Evolutionary conservation across 2,888 invertebrate species (phyloP), one percentile per base, ranked within the genome.

Genomic region (Punctoribates punctum): DNA sequence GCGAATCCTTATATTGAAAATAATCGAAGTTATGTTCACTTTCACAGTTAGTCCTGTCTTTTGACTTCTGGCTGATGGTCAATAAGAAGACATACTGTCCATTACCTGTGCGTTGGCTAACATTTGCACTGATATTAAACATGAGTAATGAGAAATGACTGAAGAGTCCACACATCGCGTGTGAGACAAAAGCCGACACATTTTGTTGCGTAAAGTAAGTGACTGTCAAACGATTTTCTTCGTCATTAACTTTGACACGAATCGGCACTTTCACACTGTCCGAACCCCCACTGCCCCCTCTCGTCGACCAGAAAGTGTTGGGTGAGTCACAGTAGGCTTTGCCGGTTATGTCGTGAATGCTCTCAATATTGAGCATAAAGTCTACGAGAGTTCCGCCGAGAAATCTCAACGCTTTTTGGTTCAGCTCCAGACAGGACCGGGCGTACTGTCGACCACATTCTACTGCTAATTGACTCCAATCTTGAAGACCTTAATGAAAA

Each of bases 341-440:
- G 46, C 72, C 27, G 48, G 93, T 86, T 13, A 93, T 93, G 83
- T 94, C 94, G 82, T 93, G 92, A 11, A 94, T 93, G 77, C 93
- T 93, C 83, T 94, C 94, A 76, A 94, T 85, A 38, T 93, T 93
- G 38, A 91, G 91, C 80, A 94, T 86, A 84, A 94, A 94, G 83
- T 93, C 92, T 81, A 90, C 89, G 81, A 94, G 87, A 85, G 93
- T 90, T 76, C 91, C 91, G 79, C 94, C 94, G 81, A 94, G 88
- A 83, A 93, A 92, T 82, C 89, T 88, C 82, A 93, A 91, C 6
- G 93, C 93, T 79, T 92, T 86, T 82, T 92, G 91, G 86, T 79
- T 90, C 90, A 62, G 73, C 15, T 74, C 60, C 9, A 78, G 65
- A 70, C 79, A 79, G 9, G 65, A 76, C 13, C 46, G 62, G 5